Evolutionary conservation across 2,113 vertebrate genomes (phyloP).

Genomic region (Alethe castanea): DNA sequence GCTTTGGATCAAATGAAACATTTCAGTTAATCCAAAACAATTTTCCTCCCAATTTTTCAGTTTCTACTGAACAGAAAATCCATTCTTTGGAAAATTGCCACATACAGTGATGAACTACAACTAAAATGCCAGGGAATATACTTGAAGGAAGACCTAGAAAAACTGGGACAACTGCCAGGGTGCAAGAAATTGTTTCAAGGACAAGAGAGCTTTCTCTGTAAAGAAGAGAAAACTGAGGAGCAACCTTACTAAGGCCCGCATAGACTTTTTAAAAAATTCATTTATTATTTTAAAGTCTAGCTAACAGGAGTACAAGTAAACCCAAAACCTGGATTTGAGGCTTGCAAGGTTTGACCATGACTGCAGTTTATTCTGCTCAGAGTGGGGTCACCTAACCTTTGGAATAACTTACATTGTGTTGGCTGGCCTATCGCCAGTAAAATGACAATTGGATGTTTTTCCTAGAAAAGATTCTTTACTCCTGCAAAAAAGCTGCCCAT

Average conservation of each 20-base stretch:
- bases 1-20: slow-evolving; percentile 30
- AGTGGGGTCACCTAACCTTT: neutral
- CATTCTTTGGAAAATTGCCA: slow-evolving; percentile 26
- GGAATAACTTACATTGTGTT: neutral
- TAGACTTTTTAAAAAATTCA: accelerated
- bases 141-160: slow-evolving; percentile 13
- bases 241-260: neutral
- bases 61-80: slow-evolving; percentile 44
- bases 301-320: neutral
- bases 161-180: neutral
- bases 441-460: neutral
- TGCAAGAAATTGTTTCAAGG: neutral
- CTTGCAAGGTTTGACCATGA: neutral
- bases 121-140: neutral
- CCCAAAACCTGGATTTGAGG: neutral
- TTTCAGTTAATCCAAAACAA: slow-evolving; percentile 28
- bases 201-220: neutral
- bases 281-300: neutral
- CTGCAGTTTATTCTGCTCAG: neutral
- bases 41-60: slow-evolving; percentile 37
- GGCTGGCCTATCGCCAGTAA: neutral
- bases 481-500: neutral
- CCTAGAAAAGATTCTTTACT: neutral
- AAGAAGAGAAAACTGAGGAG: neutral
- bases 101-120: neutral